Percentiles rank a stretch among this genome's conserved stretches.
Evolutionary conservation across 2,888 invertebrate species (phyloP).

Genomic region (Neoaliturus tenellus): DNA sequence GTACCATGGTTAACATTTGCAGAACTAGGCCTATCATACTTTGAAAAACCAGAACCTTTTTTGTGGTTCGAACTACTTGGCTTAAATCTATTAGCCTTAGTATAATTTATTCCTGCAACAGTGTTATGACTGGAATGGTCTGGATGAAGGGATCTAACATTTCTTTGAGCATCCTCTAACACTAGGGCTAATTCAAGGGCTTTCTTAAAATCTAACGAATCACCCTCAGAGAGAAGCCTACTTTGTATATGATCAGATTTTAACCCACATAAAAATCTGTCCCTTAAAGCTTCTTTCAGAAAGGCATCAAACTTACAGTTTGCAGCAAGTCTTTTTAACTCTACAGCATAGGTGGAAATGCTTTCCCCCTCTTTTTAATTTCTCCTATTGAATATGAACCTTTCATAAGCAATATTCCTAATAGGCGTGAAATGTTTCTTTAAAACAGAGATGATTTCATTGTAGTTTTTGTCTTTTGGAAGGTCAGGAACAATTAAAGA

Average conservation of each 20-base stretch:
- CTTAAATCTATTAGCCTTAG: no score
- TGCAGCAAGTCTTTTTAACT: not conserved
- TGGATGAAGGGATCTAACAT: not conserved
- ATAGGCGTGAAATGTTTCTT: not conserved
- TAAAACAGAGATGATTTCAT: not conserved
- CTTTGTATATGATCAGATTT: not conserved
- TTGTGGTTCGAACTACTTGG: no score
- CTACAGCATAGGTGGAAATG: not conserved
- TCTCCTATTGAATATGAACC: constrained; percentile 1
- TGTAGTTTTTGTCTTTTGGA: not conserved
- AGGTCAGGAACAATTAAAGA: not conserved
- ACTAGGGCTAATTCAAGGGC: not conserved
- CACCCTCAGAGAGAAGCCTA: not conserved
- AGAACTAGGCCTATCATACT: no score
- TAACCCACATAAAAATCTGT: not conserved
- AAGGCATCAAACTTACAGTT: not conserved
- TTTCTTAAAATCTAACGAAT: not conserved
- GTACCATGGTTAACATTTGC: no score
- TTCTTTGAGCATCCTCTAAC: not conserved
- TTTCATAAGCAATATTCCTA: not conserved
- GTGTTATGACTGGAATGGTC: no score
- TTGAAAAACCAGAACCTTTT: no score
- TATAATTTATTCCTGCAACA: no score
- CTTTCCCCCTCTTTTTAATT: not conserved
- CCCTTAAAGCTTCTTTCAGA: not conserved